Conservation (phyloP, 2,888 invertebrate genomes). For the Acanthacorydalis orientalis region DNA sequence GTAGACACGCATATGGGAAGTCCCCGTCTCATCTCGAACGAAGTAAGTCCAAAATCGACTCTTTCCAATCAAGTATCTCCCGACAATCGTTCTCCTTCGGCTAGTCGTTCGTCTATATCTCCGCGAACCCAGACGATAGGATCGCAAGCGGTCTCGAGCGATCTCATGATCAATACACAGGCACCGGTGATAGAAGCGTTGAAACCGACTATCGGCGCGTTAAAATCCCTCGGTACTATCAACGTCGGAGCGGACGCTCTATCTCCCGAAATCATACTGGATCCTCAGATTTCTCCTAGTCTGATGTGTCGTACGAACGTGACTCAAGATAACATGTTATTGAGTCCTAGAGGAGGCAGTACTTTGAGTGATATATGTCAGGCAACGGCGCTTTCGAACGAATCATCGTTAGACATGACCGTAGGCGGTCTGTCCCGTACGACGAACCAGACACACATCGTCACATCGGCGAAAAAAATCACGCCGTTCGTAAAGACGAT, state of each 20-base stretch:
- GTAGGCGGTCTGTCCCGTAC: conserved; percentile 4
- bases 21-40: conserved; percentile 13
- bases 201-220: conserved; percentile 7
- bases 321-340: conserved; percentile 15
- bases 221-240: not conserved
- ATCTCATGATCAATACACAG: conserved; percentile 25
- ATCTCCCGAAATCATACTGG: conserved; percentile 41
- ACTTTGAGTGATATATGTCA: conserved; percentile 14
- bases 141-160: conserved; percentile 17
- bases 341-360: conserved; percentile 11
- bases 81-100: not conserved
- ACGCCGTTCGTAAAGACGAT: conserved; percentile 42
- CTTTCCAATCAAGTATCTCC: not conserved
- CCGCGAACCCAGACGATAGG: conserved; percentile 14
- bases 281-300: conserved; percentile 40
- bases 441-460: too few species aligned
- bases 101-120: not conserved
- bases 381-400: conserved; percentile 26
- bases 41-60: not conserved
- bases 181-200: conserved; percentile 19
- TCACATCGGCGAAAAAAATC: too few species aligned
- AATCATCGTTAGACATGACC: conserved; percentile 19
- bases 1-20: conserved; percentile 32
- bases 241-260: conserved; percentile 16
- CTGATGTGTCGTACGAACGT: conserved; percentile 30